Evolutionary conservation across 2,113 vertebrate species (phyloP).

Genomic region (Prionailurus viverrinus): DNA sequence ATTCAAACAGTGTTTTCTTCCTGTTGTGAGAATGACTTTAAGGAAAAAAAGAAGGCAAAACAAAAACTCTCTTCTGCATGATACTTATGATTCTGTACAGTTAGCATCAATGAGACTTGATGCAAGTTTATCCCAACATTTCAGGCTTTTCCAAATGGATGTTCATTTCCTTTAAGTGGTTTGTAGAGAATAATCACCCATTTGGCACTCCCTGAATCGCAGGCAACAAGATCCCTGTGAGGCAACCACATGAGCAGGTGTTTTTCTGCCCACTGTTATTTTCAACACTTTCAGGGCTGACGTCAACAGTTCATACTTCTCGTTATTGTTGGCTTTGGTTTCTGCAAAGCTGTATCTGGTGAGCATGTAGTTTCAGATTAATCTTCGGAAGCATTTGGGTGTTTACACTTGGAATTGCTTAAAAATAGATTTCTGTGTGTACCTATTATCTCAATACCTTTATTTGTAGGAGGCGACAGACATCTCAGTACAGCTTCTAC

Average conservation of each 20-base stretch:
- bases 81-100: background rate
- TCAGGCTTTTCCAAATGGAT: slow-evolving; percentile 42
- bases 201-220: slow-evolving; percentile 24
- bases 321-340: slow-evolving; percentile 73
- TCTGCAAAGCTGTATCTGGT: slow-evolving; percentile 72
- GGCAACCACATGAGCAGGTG: slow-evolving; percentile 66
- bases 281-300: slow-evolving; percentile 63
- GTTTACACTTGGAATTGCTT: slow-evolving; percentile 53
- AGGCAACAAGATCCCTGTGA: slow-evolving; percentile 37
- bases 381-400: slow-evolving; percentile 34
- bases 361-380: slow-evolving; percentile 62
- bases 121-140: background rate
- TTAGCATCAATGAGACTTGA: background rate
- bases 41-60: background rate
- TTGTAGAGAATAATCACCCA: slow-evolving; percentile 12
- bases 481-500: background rate
- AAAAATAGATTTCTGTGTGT: slow-evolving; percentile 67
- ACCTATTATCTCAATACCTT: slow-evolving; percentile 53
- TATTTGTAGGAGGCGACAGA: slow-evolving; percentile 54
- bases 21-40: background rate
- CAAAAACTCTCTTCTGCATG: background rate
- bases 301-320: slow-evolving; percentile 73
- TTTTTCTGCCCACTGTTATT: slow-evolving; percentile 73
- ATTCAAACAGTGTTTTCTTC: background rate
- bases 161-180: slow-evolving; percentile 20